Conservation (phyloP, 2,888 invertebrate genomes). For the Drosophila meridiana region DNA sequence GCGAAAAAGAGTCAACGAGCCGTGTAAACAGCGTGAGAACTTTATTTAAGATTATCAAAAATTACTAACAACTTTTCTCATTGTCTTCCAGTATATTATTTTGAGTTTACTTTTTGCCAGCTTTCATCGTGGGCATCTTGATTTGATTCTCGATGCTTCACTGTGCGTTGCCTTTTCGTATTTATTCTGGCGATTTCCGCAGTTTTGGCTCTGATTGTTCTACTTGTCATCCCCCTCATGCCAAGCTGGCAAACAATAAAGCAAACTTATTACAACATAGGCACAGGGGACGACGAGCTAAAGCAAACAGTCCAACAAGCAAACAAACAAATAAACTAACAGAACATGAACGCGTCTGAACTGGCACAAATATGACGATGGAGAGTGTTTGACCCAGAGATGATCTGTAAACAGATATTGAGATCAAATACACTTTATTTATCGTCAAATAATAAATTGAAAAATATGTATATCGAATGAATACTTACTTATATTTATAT, state of each 20-base stretch:
- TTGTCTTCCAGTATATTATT: conserved; percentile 4
- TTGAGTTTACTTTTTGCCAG: conserved; percentile 1
- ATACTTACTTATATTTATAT: too few species aligned
- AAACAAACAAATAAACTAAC: conserved; percentile 21
- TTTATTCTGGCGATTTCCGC: conserved; percentile 75
- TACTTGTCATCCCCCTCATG: conserved; percentile 62
- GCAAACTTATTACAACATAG: conserved; percentile 57
- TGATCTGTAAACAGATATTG: not conserved
- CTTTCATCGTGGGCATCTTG: conserved; percentile 37
- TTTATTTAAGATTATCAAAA: conserved; percentile 70
- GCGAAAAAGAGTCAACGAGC: conserved; percentile 67
- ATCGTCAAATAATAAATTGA: not conserved
- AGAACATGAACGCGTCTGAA: conserved; percentile 11
- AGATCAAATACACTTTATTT: not conserved
- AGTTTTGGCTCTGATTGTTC: conserved; percentile 71
- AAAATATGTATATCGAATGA: not conserved
- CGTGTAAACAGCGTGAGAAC: conserved; percentile 83
- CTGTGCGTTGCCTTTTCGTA: conserved; percentile 33
- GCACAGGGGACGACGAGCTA: not conserved
- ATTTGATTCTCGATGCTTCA: conserved; percentile 41
- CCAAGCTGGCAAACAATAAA: conserved; percentile 49
- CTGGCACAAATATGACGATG: not conserved
- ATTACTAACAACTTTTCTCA: conserved; percentile 16
- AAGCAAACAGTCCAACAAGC: conserved; percentile 13
- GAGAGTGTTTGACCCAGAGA: not conserved